These are phyloP conservation scores for Anagyrus pseudococci DNA, from an alignment of 2,888 invertebrate genomes.

Conservation along the genomic window DNA sequence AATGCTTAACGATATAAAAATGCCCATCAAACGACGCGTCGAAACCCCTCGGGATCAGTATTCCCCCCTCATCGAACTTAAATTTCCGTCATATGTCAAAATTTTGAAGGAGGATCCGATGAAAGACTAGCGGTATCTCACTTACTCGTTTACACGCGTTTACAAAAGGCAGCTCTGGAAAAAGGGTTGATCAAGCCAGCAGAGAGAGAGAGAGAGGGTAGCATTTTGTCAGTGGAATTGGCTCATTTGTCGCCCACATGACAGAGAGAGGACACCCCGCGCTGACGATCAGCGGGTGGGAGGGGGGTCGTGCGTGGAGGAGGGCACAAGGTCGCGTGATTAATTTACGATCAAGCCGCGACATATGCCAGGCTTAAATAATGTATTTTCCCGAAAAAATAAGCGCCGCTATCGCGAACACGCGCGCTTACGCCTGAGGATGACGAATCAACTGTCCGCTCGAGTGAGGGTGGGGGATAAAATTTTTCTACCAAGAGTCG, in stretches of 20 bases:
- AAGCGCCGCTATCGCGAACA: background rate
- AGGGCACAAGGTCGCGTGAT: conserved; percentile 24
- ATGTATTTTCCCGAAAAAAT: conserved; percentile 32
- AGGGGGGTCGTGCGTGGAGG: conserved; percentile 2
- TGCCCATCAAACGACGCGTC: no score
- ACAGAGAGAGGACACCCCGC: conserved; percentile 24
- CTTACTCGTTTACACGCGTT: background rate
- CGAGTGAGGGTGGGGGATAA: no score
- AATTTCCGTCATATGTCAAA: no score
- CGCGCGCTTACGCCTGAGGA: background rate
- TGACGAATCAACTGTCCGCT: conserved; percentile 31
- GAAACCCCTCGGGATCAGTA: no score
- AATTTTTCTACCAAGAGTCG: no score
- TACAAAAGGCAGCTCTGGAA: background rate
- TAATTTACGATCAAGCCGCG: conserved; percentile 32
- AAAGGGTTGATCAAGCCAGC: conserved; percentile 29
- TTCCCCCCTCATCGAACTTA: no score
- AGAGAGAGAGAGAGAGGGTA: background rate
- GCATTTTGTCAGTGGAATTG: background rate
- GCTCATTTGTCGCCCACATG: conserved; percentile 28
- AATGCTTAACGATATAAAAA: no score
- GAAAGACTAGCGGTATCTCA: no score
- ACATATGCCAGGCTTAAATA: conserved; percentile 33
- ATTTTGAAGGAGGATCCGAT: no score
- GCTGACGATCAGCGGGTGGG: background rate